Percentiles rank a stretch among this genome's conserved stretches.
phyloP scores from a whole-genome alignment of 1,140 invertebrate species.

The Kradibia gibbosae region DNA sequence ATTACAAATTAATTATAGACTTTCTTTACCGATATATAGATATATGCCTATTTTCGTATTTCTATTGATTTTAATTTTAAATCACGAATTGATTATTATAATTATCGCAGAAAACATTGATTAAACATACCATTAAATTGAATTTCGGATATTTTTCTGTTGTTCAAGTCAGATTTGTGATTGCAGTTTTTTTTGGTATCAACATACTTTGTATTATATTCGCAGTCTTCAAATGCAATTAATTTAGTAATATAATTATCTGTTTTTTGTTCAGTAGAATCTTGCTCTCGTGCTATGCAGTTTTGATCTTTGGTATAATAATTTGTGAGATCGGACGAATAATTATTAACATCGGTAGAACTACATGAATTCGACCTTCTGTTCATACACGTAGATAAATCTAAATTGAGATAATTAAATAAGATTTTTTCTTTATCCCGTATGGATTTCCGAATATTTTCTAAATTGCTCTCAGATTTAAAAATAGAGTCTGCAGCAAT shows the following conservation, averaged over 20 bases:
- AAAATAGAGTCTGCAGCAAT: conserved; percentile 64
- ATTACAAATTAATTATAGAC: too few relatives aligned
- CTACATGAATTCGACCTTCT: conserved; percentile 55
- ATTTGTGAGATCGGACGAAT: conserved; percentile 33
- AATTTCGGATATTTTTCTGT: conserved; percentile 56
- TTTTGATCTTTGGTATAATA: conserved; percentile 19
- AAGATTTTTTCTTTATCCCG: conserved; percentile 74
- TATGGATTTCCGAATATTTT: conserved; percentile 73
- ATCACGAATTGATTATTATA: too few relatives aligned
- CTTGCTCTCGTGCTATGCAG: conserved; percentile 37
- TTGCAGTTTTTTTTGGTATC: conserved; percentile 50
- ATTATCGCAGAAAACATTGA: background rate
- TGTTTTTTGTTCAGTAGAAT: background rate
- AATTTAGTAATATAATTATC: conserved; percentile 56
- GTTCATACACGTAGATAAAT: conserved; percentile 68
- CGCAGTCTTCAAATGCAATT: conserved; percentile 62
- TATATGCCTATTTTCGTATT: too few relatives aligned
- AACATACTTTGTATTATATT: conserved; percentile 63
- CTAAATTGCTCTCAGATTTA: conserved; percentile 70
- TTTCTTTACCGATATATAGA: too few relatives aligned
- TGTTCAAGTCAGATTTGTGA: conserved; percentile 50
- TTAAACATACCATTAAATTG: conserved; percentile 62
- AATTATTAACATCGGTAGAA: conserved; percentile 7
- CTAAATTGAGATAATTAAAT: conserved; percentile 72
- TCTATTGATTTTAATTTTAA: too few relatives aligned